These are phyloP conservation scores for Siniperca undulata DNA, from an alignment of 2,797 vertebrate species.

Conservation along the genomic window DNA sequence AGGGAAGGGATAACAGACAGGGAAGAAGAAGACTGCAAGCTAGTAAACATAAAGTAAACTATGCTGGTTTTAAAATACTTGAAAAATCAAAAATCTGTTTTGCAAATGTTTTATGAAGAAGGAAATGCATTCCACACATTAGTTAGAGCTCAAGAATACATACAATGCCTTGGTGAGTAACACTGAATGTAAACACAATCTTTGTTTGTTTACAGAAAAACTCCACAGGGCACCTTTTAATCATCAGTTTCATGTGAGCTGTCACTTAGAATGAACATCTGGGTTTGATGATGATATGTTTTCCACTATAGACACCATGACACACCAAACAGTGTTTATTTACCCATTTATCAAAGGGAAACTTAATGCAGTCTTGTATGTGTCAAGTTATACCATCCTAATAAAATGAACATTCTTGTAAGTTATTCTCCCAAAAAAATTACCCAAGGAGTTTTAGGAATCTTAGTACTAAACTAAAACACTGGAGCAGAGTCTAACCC, in stretches of 20 bases:
- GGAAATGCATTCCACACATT: neutral
- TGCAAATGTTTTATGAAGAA: neutral
- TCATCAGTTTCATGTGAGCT: neutral
- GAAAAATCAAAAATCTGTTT: neutral
- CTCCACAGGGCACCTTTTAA: too few species aligned
- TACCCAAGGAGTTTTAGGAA: neutral
- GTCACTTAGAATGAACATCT: constrained; percentile 3
- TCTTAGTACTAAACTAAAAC: neutral
- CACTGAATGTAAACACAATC: neutral
- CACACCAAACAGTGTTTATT: neutral
- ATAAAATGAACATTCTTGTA: neutral
- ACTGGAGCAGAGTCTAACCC: neutral
- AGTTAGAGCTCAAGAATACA: neutral
- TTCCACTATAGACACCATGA: constrained; percentile 10
- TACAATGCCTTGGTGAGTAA: neutral
- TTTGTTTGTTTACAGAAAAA: neutral
- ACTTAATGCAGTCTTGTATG: neutral
- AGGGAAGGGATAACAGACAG: neutral
- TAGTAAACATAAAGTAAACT: neutral
- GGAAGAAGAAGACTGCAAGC: neutral
- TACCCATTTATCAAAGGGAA: neutral
- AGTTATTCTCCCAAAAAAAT: neutral
- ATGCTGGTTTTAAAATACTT: neutral
- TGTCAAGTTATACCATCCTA: neutral
- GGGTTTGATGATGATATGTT: constrained; percentile 17